These are phyloP conservation scores for Lagopus leucura DNA, from an alignment of 2,113 vertebrate genomes.

Conservation along the genomic window DNA sequence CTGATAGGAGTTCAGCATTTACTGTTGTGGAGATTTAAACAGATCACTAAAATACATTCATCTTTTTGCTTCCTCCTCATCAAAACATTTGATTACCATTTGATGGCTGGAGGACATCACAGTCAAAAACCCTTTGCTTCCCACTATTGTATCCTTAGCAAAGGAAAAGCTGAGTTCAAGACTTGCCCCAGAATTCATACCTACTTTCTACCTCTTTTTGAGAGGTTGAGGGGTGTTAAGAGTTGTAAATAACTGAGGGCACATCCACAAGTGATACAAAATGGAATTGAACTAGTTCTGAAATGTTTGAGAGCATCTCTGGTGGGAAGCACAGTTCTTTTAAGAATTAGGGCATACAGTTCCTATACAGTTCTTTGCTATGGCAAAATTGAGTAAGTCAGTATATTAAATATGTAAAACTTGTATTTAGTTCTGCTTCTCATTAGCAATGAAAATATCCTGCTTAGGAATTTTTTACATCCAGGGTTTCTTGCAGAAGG, in stretches of 20 bases:
- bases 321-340: background rate
- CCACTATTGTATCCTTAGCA: conserved; percentile 22
- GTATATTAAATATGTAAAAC: conserved; percentile 12
- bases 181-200: conserved; percentile 32
- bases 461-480: background rate
- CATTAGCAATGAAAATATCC: background rate
- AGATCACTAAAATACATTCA: conserved; percentile 1
- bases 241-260: conserved; percentile 5
- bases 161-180: conserved; percentile 37
- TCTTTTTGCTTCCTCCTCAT: conserved; percentile 33
- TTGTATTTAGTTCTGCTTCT: background rate
- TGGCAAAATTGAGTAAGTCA: background rate
- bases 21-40: conserved; percentile 46
- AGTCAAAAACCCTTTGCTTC: conserved; percentile 27
- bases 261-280: background rate
- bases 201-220: conserved; percentile 30
- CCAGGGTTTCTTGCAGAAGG: background rate
- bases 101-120: conserved; percentile 38
- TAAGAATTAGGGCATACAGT: conserved; percentile 14
- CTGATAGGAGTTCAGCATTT: conserved; percentile 51
- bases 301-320: background rate
- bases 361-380: conserved; percentile 7
- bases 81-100: conserved; percentile 55
- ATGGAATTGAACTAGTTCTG: conserved; percentile 23
- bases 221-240: background rate